Evolutionary conservation across 2,888 invertebrate species (phyloP).

Genomic region (Theretra japonica): DNA sequence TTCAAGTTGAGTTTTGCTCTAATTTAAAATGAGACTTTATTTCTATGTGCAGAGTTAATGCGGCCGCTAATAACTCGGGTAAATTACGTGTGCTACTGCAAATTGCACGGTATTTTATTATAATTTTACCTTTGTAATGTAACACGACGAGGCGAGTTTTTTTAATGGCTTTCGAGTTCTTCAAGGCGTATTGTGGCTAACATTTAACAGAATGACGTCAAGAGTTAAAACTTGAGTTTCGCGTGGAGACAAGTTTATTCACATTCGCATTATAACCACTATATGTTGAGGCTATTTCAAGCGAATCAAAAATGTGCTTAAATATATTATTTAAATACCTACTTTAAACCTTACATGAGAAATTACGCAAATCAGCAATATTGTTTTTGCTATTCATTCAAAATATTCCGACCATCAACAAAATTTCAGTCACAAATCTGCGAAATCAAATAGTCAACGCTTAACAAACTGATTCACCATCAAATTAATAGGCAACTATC

Average conservation of each 20-base stretch:
- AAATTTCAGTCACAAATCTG: not conserved
- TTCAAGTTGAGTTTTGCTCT: not conserved
- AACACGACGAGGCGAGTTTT: not conserved
- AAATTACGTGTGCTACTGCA: conserved; percentile 9
- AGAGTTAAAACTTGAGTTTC: not conserved
- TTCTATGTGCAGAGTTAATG: conserved; percentile 9
- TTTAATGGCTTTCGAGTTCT: conserved; percentile 6
- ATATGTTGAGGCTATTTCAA: too few relatives aligned
- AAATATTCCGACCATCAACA: too few relatives aligned
- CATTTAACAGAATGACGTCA: not conserved
- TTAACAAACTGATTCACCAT: conserved; percentile 2
- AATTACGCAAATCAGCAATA: too few relatives aligned
- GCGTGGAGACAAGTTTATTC: too few relatives aligned
- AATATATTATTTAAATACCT: too few relatives aligned
- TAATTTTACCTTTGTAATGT: conserved; percentile 16
- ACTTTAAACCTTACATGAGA: too few relatives aligned
- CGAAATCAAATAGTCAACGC: not conserved
- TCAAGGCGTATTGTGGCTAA: not conserved
- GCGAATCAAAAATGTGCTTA: too few relatives aligned
- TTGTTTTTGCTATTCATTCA: too few relatives aligned
- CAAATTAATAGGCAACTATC: conserved; percentile 14
- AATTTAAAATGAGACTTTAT: conserved; percentile 22
- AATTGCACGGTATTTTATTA: conserved; percentile 16
- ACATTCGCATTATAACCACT: too few relatives aligned
- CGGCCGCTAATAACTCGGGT: conserved; percentile 10